Percentiles rank a stretch among this genome's conserved stretches.
Conservation (phyloP, 2,888 invertebrate genomes). For the Idaea straminata region DNA sequence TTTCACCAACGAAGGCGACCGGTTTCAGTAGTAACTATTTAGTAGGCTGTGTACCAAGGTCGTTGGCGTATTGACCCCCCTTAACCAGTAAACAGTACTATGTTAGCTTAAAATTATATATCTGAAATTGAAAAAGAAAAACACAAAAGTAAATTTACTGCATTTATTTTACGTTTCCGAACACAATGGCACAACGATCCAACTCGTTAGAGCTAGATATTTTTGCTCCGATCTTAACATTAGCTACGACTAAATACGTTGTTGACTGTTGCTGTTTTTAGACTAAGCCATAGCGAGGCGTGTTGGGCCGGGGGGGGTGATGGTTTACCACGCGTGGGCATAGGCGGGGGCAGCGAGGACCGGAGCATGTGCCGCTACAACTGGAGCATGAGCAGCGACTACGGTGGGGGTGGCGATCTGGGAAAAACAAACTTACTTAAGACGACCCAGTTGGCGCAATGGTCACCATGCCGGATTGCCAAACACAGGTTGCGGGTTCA, state of each 20-base stretch:
- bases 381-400: conserved; percentile 54
- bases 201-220: conserved; percentile 42
- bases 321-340: conserved; percentile 63
- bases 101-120: conserved; percentile 2
- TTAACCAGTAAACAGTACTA: background rate
- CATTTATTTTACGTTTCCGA: conserved; percentile 45
- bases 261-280: conserved; percentile 67
- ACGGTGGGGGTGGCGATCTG: conserved; percentile 65
- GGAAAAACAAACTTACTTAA: too few species aligned
- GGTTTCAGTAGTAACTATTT: too few species aligned
- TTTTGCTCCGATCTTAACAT: conserved; percentile 47
- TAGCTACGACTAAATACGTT: conserved; percentile 48
- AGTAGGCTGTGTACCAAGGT: too few species aligned
- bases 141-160: conserved; percentile 34
- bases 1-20: too few species aligned
- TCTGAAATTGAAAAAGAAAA: conserved; percentile 23
- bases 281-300: conserved; percentile 37
- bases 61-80: too few species aligned
- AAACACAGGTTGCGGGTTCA: too few species aligned
- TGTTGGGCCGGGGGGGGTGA: conserved; percentile 23
- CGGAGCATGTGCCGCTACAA: conserved; percentile 58
- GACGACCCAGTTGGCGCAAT: too few species aligned
- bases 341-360: conserved; percentile 54
- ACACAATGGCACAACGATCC: conserved; percentile 49
- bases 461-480: too few species aligned